phyloP scores from a whole-genome alignment of 2,113 vertebrate genomes.

The Periophthalmus modestus region DNA sequence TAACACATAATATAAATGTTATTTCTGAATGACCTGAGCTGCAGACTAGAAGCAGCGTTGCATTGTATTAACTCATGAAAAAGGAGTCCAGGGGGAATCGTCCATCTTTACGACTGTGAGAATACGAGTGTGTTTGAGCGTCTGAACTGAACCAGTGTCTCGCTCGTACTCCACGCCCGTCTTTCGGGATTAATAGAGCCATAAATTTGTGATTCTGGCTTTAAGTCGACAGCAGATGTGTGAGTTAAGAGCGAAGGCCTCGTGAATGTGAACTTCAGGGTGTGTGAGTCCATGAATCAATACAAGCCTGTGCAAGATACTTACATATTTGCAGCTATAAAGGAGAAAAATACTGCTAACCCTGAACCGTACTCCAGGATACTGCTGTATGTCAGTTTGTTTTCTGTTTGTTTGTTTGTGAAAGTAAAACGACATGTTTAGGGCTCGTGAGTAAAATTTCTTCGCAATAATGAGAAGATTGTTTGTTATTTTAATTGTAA shows the following conservation, averaged over 20 bases:
- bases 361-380: neutral
- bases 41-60: neutral
- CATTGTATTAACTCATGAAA: neutral
- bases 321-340: slow-evolving; percentile 7
- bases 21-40: neutral
- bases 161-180: slow-evolving; percentile 24
- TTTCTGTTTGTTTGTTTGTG: too few species aligned
- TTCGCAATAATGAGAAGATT: too few species aligned
- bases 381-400: too few species aligned
- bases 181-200: slow-evolving; percentile 51
- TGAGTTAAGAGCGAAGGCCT: slow-evolving; percentile 37
- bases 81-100: neutral
- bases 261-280: slow-evolving; percentile 16
- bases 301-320: slow-evolving; percentile 16
- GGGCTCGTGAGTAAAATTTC: too few species aligned
- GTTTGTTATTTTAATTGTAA: too few species aligned
- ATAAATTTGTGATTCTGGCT: slow-evolving; percentile 54
- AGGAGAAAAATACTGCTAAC: neutral
- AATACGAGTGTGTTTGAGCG: slow-evolving; percentile 11
- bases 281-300: slow-evolving; percentile 13
- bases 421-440: too few species aligned
- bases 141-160: slow-evolving; percentile 11
- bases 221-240: slow-evolving; percentile 35
- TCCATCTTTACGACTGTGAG: slow-evolving; percentile 46
- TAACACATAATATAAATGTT: neutral